Evolutionary conservation across 2,888 invertebrate species (phyloP).

Genomic region (Crocallis elinguaria): DNA sequence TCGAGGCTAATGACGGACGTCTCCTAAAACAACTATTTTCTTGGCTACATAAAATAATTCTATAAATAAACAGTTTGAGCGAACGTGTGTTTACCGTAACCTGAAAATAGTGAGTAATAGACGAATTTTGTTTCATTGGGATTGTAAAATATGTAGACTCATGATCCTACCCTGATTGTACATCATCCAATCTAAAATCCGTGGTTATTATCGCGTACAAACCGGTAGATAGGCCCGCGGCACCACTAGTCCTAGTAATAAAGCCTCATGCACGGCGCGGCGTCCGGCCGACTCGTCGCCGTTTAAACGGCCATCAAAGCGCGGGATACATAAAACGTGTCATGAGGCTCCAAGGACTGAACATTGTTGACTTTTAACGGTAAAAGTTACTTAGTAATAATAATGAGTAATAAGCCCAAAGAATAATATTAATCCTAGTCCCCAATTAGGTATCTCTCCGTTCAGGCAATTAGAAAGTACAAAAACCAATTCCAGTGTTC

Average conservation of each 20-base stretch:
- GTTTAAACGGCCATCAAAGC: conserved; percentile 70
- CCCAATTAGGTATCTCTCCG: too few relatives aligned
- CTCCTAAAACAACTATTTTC: conserved; percentile 8
- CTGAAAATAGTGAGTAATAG: too few relatives aligned
- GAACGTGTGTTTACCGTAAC: too few relatives aligned
- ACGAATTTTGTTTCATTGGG: too few relatives aligned
- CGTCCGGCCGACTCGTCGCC: conserved; percentile 12
- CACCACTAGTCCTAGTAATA: conserved; percentile 36
- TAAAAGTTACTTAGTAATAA: too few relatives aligned
- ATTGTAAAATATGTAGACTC: too few relatives aligned
- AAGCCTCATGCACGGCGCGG: conserved; percentile 20
- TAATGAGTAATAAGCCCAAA: too few relatives aligned
- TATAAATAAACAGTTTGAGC: not conserved
- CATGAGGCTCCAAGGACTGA: not conserved
- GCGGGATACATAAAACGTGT: conserved; percentile 64
- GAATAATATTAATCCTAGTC: too few relatives aligned
- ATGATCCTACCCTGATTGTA: not conserved
- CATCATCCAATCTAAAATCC: conserved; percentile 25
- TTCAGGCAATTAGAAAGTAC: too few relatives aligned
- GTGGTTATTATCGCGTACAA: conserved; percentile 22
- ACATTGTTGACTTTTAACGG: not conserved
- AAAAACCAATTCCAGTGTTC: too few relatives aligned
- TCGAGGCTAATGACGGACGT: not conserved
- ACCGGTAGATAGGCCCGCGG: conserved; percentile 31
- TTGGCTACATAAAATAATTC: not conserved